Base-by-base conservation (phyloP, 1,140 invertebrate species). In the Linepithema humile region DNA sequence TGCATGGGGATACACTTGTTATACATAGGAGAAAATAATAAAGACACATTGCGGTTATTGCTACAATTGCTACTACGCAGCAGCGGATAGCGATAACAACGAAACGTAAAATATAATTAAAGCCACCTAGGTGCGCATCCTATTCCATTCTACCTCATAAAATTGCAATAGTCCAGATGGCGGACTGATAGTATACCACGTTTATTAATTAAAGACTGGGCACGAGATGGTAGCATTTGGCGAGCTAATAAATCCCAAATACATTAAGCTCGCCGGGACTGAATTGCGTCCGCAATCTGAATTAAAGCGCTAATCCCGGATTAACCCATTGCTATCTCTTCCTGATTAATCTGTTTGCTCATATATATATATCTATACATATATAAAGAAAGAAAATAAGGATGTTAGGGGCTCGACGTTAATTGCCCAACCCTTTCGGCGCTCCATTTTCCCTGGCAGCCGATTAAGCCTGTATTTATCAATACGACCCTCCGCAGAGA, bases 151-250 rank as follows among this genome's bases (percentile, higher is more conserved):
- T 17, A 55, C 23, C 35, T 80, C 48, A 55, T 80, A 80, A 80
- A 69, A 55, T 80, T 80, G 38, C 75, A 57, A 70, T 55, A 55
- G 45, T 53, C 23, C 48, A 62, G 35, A 75, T 45, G 38, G 40
- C 1, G 73, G 57, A 57, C 64, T 69, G 65, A 80, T 80, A 70
- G 26, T 45, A 55, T 23, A 55, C 48, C 50, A 29, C 75, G 23
- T 43, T 67, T 80, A 80, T 70, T 70, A 80, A 70, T 80, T 80
- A 80, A 80, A 80, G 64, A 55, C 48, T 12, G n/a, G 17, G n/a
- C 23, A 40, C 64, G 55, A 55, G 70, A 80, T 80, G 75, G 62
- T 69, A 55, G 75, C 60, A 69, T 78, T 78, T 69, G 62, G 75
- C 26, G 35, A 70, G 35, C 64, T 69, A 80, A 69, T 69, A 69